Base-by-base conservation (phyloP, 2,888 invertebrate genomes). In the Orthosia gracilis region DNA sequence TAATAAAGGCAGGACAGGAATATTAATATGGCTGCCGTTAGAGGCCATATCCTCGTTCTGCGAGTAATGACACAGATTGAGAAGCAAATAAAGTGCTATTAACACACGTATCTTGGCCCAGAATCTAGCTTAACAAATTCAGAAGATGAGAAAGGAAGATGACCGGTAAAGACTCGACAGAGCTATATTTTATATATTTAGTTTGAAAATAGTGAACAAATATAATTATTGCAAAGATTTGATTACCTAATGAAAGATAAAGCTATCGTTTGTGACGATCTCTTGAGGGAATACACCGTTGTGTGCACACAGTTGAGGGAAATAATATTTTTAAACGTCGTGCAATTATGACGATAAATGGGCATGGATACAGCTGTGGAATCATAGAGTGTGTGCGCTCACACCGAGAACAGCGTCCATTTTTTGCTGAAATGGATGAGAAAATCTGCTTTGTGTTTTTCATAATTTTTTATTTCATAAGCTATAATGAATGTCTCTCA, bases 11-110 rank as follows among this genome's bases (percentile, higher is more conserved):
- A 78, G 61, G 63, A 62, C 64, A 58, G 70, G 83, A 78, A 65
- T 82, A 82, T 82, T 78, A 81, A 82, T 82, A 70, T 52, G 54
- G 81, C 69, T 61, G 67, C 70, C 70, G 69, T 70, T 82, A 74
- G 73, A 74, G 65, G 52, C 78, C 50, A 61, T 80, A 69, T 69
- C 73, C 78, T 82, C 65, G 26, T 73, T 63, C 26, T 58, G 61
- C 50, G 77, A 76, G 26, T 61, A 55, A 69, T 65, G 67, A 18
- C 79, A 82, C n/a, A 11, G 79, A 83, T 57, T 68, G 57, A 18
- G 23, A 13, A 78, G 64, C 52, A 67, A 82, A 81, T 82, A 78
- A 50, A 81, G 54, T 58, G 57, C n/a, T 71, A 45, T 63, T 26
- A 54, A 47, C 54, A 52, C 5, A 54, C 52, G 54, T 64, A 49